Evolutionary conservation across 2,797 vertebrate genomes (phyloP), one percentile per base, ranked within the genome.

Genomic region (Bovichtus variegatus): DNA sequence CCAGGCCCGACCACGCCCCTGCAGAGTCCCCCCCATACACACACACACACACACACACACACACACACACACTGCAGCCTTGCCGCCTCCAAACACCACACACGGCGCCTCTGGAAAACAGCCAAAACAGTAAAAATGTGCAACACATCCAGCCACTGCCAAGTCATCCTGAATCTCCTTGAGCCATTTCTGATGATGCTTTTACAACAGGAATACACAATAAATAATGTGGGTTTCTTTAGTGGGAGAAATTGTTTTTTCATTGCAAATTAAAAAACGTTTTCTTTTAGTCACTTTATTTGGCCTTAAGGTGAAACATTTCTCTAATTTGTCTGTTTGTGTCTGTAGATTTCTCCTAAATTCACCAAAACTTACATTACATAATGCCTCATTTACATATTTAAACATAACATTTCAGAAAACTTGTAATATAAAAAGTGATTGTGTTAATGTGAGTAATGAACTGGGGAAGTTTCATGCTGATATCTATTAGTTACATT

Each of bases 11-110:
- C 86, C 87, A 87, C 91, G 76, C 88, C 89, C 85, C 55, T 76
- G 78, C 25, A 31, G 61, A 60, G 44, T 41, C 44, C 27, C 2
- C 6, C 2, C 6, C 59, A 27, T 27, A 27, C 80, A 53, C 69
- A 38, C 53, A 46, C 58, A 53, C 55, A 71, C 27, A 27, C 27
- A 87, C 87, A 27, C 27, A 27, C 27, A 87, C 87, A 27, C 27
- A 40, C 53, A 43, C 58, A 54, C 59, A 72, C n/a, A n/a, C n/a
- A 87, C 87, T 89, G 87, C 91, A 83, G 87, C 81, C 49, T 64
- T 63, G 9, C 60, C 86, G 66, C 69, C 84, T 75, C 50, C 50
- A 54, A 47, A 76, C 81, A 60, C 16, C 74, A 71, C 60, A 34
- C 49, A 25, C 27, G 71, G 53, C 47, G 79, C 60, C 71, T 36